Base-by-base conservation (phyloP, 1,140 invertebrate genomes). In the Parasteatoda tepidariorum region DNA sequence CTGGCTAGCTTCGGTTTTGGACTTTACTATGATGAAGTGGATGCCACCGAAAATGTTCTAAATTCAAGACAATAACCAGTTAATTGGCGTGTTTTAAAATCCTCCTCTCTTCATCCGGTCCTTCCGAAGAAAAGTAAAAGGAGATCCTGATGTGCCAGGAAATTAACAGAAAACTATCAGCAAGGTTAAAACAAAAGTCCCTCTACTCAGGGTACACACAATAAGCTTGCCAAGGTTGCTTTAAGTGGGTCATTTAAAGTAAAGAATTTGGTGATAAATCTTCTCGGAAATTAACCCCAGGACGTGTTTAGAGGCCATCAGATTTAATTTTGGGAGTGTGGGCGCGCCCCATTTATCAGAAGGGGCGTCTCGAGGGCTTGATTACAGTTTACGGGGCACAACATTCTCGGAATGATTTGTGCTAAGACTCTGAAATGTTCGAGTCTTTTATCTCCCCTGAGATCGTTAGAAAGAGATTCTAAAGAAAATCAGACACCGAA, bases 181-280 rank as follows among this genome's bases (percentile, higher is more conserved):
- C 62, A 28, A 64, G 61, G 26, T 33, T 64, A 18, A 11, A 18
- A 33, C 24, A 28, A 33, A 64, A 64, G 3, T 31, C 61, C 30
- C 13, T 30, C 7, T 15, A 30, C 26, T 30, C 9, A 2, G 26
- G 11, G n/a, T 11, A 30, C n/a, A n/a, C 26, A 15, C 57, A 59
- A 31, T 48, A 48, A 13, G 38, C 38, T 48, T 48, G 38, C 38
- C 38, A 48, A 48, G 38, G 15, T 31, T 59, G 15, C 76, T 79
- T 79, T 79, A 79, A 79, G 76, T 79, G 76, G 76, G 76, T 79
- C 76, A 79, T 79, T 79, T 79, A 31, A 34, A 79, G 66, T 68
- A 79, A 79, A 79, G 76, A 68, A 79, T 79, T 68, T 31, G 76
- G 64, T 79, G 76, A 79, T 79, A 79, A 79, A 79, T 79, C 76